Base-by-base conservation (phyloP, 2,888 invertebrate species). In the Chymomyza amoena region DNA sequence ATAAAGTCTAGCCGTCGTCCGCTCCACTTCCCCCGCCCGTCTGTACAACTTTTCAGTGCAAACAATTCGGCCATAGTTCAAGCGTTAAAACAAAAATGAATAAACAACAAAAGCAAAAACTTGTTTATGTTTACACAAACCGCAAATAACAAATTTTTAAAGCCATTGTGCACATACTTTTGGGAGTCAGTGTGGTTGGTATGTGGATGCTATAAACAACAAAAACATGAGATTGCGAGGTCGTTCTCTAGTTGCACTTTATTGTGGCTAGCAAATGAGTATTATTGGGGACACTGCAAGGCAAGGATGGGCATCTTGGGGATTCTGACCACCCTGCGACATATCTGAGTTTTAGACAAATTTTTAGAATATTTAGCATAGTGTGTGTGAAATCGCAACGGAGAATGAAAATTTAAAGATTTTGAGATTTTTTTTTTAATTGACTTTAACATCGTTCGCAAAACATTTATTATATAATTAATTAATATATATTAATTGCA, bases 1-100 rank as follows among this genome's bases (percentile, higher is more conserved):
- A 83, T 83, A 83, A 81, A 87, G 83, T 83, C 83, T 83, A 86
- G 83, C 88, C 83, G 61, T 39, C 66, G 70, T 71, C 70, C 79
- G 77, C 88, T 83, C 80, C 79, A 77, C 39, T 45, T 45, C 39
- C 39, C 39, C 6, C 9, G 1, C 39, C 39, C 13, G 13, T 45
- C 39, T 45, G 2, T 4, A 45, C 10, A 45, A 13, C 39, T 45
- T 7, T 0, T 13, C 13, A 13, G 13, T 45, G 39, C 39, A 45
- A 45, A 45, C 39, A 45, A 45, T 45, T 45, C 39, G 39, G 39
- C 4, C 39, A 45, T 45, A 45, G 39, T 45, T 45, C 39, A 45
- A 45, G 39, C 39, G 39, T 45, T 45, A 13, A 45, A 45, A 45
- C 39, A 45, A 45, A 45, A 45, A 45, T 45, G 39, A 45, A 45